A percentile compares a stretch with the other conserved stretches of the same genome.
phyloP scores from a whole-genome alignment of 2,888 invertebrate genomes.

The Actias luna region DNA sequence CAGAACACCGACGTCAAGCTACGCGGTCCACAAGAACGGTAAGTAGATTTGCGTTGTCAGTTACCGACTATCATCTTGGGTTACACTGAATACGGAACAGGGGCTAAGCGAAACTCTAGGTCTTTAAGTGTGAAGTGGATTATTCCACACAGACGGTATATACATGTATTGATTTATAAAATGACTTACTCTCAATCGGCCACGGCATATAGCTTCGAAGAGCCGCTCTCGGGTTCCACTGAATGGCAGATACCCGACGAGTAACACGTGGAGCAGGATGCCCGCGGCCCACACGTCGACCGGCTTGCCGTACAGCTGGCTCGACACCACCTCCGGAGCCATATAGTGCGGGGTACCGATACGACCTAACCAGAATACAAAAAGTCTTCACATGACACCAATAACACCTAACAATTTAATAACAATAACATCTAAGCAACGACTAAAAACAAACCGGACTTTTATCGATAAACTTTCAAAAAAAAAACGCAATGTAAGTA shows the following conservation, averaged over 20 bases:
- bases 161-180: not conserved
- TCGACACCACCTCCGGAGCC: slow-evolving; percentile 98
- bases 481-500: too few relatives aligned
- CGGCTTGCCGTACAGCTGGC: slow-evolving; percentile 94
- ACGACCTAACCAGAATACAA: slow-evolving; percentile 82
- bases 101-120: too few relatives aligned
- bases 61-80: too few relatives aligned
- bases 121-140: too few relatives aligned
- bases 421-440: not conserved
- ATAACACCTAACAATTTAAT: not conserved
- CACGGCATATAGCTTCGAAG: slow-evolving; percentile 94
- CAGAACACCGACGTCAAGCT: too few relatives aligned
- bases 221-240: slow-evolving; percentile 96
- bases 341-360: slow-evolving; percentile 98
- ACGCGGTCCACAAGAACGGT: too few relatives aligned
- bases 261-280: slow-evolving; percentile 94
- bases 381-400: not conserved
- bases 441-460: not conserved
- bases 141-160: not conserved
- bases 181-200: slow-evolving; percentile 86
- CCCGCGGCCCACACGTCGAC: slow-evolving; percentile 99
- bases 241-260: slow-evolving; percentile 97
- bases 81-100: too few relatives aligned
- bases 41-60: too few relatives aligned
- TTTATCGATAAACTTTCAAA: too few relatives aligned